A percentile compares a stretch with the other conserved stretches of the same genome.
Evolutionary conservation across 2,888 invertebrate species (phyloP).

Genomic region (Slavum lentiscoides): DNA sequence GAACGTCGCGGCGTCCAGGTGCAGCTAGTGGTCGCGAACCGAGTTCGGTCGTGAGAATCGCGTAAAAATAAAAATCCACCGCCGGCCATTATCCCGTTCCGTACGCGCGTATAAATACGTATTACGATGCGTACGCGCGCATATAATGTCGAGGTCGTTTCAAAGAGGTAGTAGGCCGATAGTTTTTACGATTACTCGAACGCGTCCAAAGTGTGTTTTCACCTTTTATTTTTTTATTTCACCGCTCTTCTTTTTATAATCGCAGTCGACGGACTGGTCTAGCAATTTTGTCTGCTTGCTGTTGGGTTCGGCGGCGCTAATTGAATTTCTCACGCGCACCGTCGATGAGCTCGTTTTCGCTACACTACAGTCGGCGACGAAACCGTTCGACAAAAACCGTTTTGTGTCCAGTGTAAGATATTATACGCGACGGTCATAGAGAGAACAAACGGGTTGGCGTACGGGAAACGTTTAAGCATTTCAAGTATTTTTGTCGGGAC

Average conservation of each 20-base stretch:
- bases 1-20: conserved; percentile 5
- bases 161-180: neutral
- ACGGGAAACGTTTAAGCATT: too few species aligned
- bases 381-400: too few species aligned
- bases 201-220: neutral
- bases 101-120: neutral
- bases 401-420: too few species aligned
- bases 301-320: neutral
- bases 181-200: conserved; percentile 3
- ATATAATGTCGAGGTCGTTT: neutral
- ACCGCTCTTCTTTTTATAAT: neutral
- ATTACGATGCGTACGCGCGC: neutral
- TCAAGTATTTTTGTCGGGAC: too few species aligned
- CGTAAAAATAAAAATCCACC: neutral
- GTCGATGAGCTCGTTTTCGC: neutral
- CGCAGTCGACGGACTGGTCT: neutral
- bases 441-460: too few species aligned
- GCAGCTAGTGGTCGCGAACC: neutral
- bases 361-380: too few species aligned
- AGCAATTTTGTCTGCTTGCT: too few species aligned
- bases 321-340: conserved; percentile 26
- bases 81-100: neutral
- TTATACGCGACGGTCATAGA: too few species aligned
- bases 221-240: neutral
- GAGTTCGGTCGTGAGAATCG: neutral